Percentiles rank a stretch among this genome's conserved stretches.
phyloP scores from a whole-genome alignment of 2,797 vertebrate species.

The Megaceryle alcyon region DNA sequence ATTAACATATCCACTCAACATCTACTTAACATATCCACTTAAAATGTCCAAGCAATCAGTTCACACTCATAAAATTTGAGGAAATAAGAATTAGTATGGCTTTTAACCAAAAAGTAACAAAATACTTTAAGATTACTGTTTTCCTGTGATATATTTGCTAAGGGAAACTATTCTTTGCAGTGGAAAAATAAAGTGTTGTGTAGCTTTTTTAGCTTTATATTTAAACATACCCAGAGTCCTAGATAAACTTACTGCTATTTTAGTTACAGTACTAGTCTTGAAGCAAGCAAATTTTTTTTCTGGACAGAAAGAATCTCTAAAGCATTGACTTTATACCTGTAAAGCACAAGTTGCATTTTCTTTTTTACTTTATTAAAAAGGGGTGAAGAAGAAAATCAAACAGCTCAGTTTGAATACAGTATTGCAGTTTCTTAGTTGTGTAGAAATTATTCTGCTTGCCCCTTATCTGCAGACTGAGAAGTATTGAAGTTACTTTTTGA shows the following conservation, averaged over 20 bases:
- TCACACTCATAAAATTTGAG: not conserved
- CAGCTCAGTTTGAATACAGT: not conserved
- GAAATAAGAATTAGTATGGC: not conserved
- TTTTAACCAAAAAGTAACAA: not conserved
- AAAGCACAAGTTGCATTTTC: not conserved
- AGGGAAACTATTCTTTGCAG: not conserved
- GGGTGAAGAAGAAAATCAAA: not conserved
- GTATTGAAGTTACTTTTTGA: not conserved
- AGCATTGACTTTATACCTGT: not conserved
- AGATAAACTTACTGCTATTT: not conserved
- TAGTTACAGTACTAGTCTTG: not conserved
- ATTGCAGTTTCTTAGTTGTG: not conserved
- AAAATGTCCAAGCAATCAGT: not conserved
- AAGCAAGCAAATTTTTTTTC: not conserved
- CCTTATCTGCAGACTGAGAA: not conserved
- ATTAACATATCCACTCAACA: not conserved
- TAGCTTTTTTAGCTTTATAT: not conserved
- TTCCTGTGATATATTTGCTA: not conserved
- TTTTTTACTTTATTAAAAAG: not conserved
- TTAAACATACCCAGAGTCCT: not conserved
- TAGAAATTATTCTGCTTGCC: not conserved
- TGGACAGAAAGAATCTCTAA: not conserved
- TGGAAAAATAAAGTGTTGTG: not conserved
- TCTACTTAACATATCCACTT: not conserved
- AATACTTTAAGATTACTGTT: not conserved